A percentile compares a stretch with the other conserved stretches of the same genome.
These are phyloP conservation scores for Apostichopus japonicus DNA, from an alignment of 35 echinoderm and acorn worm genomes.

Conservation along the genomic window DNA sequence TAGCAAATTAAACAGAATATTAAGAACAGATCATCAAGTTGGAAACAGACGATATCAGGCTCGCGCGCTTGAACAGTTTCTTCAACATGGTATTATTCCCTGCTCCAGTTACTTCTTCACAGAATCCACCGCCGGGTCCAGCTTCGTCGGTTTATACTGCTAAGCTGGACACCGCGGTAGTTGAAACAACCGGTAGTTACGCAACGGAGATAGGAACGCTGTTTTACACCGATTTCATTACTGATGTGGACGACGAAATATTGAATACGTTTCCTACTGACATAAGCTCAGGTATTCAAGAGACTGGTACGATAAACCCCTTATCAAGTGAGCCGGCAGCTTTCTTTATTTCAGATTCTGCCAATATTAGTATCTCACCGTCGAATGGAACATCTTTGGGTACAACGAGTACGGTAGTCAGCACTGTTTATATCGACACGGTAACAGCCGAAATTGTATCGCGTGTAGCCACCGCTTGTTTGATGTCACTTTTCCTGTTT, in stretches of 20 bases:
- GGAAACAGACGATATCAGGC: no score
- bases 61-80: background rate
- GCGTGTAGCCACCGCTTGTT: slow-evolving; percentile 10
- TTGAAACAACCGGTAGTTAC: background rate
- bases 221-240: slow-evolving; percentile 3
- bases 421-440: slow-evolving; percentile 2
- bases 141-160: background rate
- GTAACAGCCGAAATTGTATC: slow-evolving; percentile 30
- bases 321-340: background rate
- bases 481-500: slow-evolving; percentile 17
- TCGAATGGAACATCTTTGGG: background rate
- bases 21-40: no score
- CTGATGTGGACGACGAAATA: background rate
- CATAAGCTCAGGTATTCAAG: background rate
- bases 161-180: background rate
- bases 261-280: background rate
- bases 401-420: background rate
- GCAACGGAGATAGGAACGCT: background rate
- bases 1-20: no score
- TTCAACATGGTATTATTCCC: background rate
- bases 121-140: background rate
- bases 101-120: background rate
- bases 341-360: background rate
- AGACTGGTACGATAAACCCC: background rate
- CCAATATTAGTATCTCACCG: background rate